A percentile compares a stretch with the other conserved stretches of the same genome.
Evolutionary conservation across 2,113 vertebrate species (phyloP).

Genomic region (Pholis gunnellus): DNA sequence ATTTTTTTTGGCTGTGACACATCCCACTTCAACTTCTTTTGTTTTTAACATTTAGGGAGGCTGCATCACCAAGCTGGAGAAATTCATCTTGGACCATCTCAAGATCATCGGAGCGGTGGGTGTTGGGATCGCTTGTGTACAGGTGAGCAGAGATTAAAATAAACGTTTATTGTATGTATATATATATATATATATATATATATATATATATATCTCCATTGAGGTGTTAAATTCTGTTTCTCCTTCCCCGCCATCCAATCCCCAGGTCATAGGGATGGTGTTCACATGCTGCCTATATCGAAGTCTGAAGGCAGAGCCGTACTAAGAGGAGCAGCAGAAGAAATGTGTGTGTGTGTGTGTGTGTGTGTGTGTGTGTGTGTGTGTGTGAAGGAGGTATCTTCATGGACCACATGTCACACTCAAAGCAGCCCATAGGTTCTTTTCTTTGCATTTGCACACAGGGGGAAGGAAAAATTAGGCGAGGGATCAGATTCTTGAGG

Average conservation of each 20-base stretch:
- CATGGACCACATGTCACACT: conserved; percentile 25
- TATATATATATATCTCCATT: not conserved
- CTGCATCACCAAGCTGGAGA: conserved; percentile 95
- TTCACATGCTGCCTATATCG: conserved; percentile 96
- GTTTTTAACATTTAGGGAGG: conserved; percentile 85
- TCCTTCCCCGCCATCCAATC: not conserved
- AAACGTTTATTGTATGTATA: too few species aligned
- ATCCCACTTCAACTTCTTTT: conserved; percentile 40
- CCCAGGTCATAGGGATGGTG: conserved; percentile 95
- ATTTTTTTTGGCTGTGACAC: conserved; percentile 32
- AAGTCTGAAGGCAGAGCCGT: conserved; percentile 93
- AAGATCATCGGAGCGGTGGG: conserved; percentile 94
- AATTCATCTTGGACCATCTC: conserved; percentile 94
- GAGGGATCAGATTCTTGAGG: conserved; percentile 49
- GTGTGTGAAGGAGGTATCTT: conserved; percentile 43
- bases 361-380: not conserved
- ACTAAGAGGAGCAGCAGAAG: conserved; percentile 78
- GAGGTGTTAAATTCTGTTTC: not conserved
- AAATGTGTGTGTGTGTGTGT: conserved; percentile 1
- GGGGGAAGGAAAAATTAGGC: conserved; percentile 24
- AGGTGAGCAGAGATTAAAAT: conserved; percentile 81
- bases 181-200: too few species aligned
- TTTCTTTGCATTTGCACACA: conserved; percentile 37
- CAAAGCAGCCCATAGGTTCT: conserved; percentile 58
- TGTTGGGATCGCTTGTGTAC: conserved; percentile 92